A percentile compares a stretch with the other conserved stretches of the same genome.
phyloP scores from a whole-genome alignment of 2,888 invertebrate genomes.

The Palloptera scutellata region DNA sequence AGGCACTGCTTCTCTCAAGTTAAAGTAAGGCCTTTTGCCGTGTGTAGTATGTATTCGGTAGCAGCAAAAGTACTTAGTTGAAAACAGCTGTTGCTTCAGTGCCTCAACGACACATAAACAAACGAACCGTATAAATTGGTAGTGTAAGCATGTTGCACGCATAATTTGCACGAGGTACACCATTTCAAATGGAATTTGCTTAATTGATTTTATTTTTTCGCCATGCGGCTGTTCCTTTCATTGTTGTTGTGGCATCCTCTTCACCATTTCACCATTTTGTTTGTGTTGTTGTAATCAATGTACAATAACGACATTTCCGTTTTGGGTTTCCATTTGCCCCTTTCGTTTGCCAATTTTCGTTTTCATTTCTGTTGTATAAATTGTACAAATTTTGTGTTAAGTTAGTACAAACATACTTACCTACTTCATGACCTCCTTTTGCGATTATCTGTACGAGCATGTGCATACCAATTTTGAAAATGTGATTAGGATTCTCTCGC shows the following conservation, averaged over 20 bases:
- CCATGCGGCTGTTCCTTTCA: background rate
- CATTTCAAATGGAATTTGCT: constrained; percentile 1
- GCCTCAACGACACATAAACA: background rate
- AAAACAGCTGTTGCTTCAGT: too few relatives aligned
- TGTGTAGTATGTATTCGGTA: too few relatives aligned
- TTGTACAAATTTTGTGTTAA: too few relatives aligned
- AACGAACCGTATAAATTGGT: background rate
- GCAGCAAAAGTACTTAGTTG: too few relatives aligned
- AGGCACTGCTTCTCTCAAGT: too few relatives aligned
- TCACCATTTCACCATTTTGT: background rate
- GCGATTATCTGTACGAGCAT: too few relatives aligned
- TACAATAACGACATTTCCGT: background rate
- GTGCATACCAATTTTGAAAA: too few relatives aligned
- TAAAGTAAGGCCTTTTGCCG: too few relatives aligned
- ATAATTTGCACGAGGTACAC: background rate
- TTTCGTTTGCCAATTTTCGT: background rate
- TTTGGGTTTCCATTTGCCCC: background rate
- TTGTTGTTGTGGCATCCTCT: background rate
- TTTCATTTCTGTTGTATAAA: background rate
- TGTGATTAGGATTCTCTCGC: too few relatives aligned
- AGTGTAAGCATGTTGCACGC: too few relatives aligned
- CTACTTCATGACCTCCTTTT: too few relatives aligned
- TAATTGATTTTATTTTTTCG: background rate
- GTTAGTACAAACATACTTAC: too few relatives aligned
- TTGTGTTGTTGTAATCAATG: background rate